Base-by-base conservation (phyloP, 2,888 invertebrate genomes). In the Macrosoma leucophasiata region DNA sequence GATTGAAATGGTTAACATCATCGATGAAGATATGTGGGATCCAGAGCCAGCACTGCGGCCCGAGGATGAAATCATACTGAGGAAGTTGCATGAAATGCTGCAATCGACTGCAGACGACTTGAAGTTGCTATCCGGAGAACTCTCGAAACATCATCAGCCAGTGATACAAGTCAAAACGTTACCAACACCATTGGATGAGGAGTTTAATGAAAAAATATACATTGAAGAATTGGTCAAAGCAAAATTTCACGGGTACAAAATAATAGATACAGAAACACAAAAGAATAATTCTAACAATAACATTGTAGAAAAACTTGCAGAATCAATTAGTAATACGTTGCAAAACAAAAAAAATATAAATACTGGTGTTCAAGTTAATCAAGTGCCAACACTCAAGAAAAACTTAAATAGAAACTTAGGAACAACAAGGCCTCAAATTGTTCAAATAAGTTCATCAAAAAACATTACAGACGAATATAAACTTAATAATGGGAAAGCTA, bases 181-280 rank as follows among this genome's bases (percentile, higher is more conserved):
- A 42, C 77, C 79, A 2, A 66, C 61, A 31, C 82, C 82, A 26
- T 60, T 84, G 34, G 84, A 85, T 35, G 75, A 84, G 34, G 72
- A 82, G 34, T 85, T 82, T 48, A 84, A 84, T 43, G 75, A 82
- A 55, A 78, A 76, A 58, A 62, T 79, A 39, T 78, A 81, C 48
- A 77, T 84, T 28, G 75, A 82, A 52, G 75, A 84, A 66, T 52
- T 84, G 14, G 85, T 84, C 4, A 75, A 75, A 45, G 85, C 84
- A n/a, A 84, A 82, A 62, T 78, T 85, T 48, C 68, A 77, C 48
- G 77, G 79, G 14, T 58, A 73, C 52, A 75, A 76, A 66, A 62
- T 79, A 27, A 43, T 70, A 43, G 64, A 73, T 40, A 62, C 57
- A 41, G n/a, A n/a, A n/a, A 27, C 50, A 22, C 33, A 31, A 30